Conservation (phyloP, 2,797 vertebrate species). For the Denticeps clupeoides region DNA sequence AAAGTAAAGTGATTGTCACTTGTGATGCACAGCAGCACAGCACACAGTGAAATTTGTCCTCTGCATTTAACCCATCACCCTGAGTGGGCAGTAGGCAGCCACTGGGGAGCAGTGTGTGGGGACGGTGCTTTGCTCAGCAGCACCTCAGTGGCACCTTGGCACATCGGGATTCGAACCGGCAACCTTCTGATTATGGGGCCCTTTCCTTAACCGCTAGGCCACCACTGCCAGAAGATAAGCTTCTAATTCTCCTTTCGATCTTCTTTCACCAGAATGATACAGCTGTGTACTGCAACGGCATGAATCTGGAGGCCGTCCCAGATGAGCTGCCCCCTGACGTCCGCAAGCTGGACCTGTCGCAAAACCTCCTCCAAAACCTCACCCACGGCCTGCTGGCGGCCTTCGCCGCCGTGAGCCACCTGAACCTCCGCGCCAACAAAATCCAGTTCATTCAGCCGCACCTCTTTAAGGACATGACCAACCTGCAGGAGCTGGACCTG, state of each 20-base stretch:
- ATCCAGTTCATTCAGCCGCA: constrained; percentile 73
- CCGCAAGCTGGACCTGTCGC: constrained; percentile 71
- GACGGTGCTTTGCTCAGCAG: no score
- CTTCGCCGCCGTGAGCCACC: constrained; percentile 53
- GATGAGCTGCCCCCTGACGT: constrained; percentile 49
- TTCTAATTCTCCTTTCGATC: constrained; percentile 25
- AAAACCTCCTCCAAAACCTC: constrained; percentile 75
- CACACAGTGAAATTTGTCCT: no score
- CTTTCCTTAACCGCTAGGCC: background rate
- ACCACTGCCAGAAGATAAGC: constrained; percentile 20
- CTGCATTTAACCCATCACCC: no score
- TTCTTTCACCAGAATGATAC: constrained; percentile 55
- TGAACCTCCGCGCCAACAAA: constrained; percentile 75
- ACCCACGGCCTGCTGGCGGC: constrained; percentile 51
- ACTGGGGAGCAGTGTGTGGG: no score
- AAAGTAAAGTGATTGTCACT: no score
- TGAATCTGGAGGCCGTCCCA: constrained; percentile 63
- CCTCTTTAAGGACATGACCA: constrained; percentile 62
- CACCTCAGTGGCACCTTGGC: no score
- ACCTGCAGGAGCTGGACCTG: constrained; percentile 70
- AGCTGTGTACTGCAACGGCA: constrained; percentile 67
- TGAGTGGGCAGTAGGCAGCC: no score
- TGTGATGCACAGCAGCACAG: no score
- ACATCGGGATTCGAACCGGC: no score
- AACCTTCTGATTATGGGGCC: background rate